Conservation (phyloP, 1,140 invertebrate genomes). For the Papilio dardanus region DNA sequence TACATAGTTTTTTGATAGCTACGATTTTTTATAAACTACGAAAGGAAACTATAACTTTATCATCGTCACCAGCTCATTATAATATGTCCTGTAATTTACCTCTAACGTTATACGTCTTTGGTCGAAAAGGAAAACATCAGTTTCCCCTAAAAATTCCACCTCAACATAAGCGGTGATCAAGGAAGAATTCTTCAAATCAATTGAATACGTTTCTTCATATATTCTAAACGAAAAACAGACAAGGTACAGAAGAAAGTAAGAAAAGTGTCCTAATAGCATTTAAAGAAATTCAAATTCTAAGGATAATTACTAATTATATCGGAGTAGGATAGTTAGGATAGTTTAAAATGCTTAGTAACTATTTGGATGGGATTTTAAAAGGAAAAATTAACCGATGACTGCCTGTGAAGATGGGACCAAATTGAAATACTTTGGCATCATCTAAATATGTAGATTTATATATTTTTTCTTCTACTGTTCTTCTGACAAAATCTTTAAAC, state of each 20-base stretch:
- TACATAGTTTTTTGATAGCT: constrained; percentile 5
- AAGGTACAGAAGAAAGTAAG: constrained; percentile 7
- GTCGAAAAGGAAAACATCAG: constrained; percentile 64
- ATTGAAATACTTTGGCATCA: constrained; percentile 71
- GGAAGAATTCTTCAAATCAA: constrained; percentile 71
- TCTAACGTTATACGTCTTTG: constrained; percentile 63
- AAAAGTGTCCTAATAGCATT: background rate
- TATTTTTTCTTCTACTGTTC: constrained; percentile 63
- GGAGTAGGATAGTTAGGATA: no score
- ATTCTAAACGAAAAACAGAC: constrained; percentile 54
- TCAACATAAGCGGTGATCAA: constrained; percentile 65
- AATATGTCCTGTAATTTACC: constrained; percentile 57
- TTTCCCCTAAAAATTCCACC: constrained; percentile 69
- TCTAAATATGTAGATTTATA: constrained; percentile 75
- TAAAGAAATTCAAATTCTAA: background rate
- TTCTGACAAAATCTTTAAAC: constrained; percentile 71
- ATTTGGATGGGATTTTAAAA: background rate
- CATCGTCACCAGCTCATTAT: no score
- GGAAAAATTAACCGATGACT: constrained; percentile 51
- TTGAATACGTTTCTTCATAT: constrained; percentile 71
- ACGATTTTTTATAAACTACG: background rate
- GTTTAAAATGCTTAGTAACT: no score
- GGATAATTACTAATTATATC: no score
- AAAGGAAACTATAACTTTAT: background rate
- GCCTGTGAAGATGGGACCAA: constrained; percentile 75